A percentile compares a stretch with the other conserved stretches of the same genome.
These are phyloP conservation scores for Gibbula magus DNA, from an alignment of 2,888 invertebrate genomes.

Conservation along the genomic window DNA sequence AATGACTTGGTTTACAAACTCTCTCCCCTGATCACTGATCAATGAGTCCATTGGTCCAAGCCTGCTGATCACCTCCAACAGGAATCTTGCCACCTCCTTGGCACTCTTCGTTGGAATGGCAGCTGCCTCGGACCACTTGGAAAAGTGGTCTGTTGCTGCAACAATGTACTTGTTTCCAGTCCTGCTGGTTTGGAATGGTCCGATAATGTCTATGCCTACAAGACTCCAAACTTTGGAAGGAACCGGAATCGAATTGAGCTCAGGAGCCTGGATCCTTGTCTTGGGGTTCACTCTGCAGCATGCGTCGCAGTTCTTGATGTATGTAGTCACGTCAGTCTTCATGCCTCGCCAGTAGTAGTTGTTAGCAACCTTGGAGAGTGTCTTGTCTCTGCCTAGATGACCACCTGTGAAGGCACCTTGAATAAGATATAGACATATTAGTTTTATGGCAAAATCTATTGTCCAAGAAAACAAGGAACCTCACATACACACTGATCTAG, in stretches of 20 bases:
- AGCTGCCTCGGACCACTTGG: conserved; percentile 10
- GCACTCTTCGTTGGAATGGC: conserved; percentile 22
- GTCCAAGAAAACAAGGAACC: too few species aligned
- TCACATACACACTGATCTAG: too few species aligned
- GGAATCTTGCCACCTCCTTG: conserved; percentile 4
- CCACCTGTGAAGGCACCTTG: too few species aligned
- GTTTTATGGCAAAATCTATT: too few species aligned
- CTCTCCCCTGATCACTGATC: conserved; percentile 25
- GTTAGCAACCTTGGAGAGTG: too few species aligned
- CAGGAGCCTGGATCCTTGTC: not conserved
- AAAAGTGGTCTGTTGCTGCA: conserved; percentile 19
- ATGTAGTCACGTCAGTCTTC: too few species aligned
- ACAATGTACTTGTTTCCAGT: conserved; percentile 16
- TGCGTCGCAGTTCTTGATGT: not conserved
- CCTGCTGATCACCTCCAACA: not conserved
- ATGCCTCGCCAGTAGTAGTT: too few species aligned
- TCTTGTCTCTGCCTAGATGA: too few species aligned
- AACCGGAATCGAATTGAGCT: not conserved
- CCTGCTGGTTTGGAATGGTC: not conserved
- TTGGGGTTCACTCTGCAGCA: too few species aligned
- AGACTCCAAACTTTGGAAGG: conserved; percentile 15
- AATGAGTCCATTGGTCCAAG: conserved; percentile 13
- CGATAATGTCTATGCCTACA: conserved; percentile 20
- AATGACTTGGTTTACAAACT: conserved; percentile 24
- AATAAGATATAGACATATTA: too few species aligned